These are phyloP conservation scores for Tragelaphus buxtoni DNA, from an alignment of 2,113 vertebrate species.

Conservation along the genomic window DNA sequence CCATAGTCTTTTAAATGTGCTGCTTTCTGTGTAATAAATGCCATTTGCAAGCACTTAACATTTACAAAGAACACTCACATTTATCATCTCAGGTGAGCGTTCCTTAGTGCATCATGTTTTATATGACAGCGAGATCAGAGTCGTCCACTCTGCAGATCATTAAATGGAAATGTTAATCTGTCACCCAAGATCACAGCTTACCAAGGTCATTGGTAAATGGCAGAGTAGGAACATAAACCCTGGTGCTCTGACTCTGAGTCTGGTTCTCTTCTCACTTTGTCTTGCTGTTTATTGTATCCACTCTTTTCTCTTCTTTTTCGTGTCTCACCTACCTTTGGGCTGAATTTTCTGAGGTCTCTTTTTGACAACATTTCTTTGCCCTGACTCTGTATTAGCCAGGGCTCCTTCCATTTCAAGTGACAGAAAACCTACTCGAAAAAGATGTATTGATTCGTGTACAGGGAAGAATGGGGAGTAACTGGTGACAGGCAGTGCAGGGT, in stretches of 20 bases:
- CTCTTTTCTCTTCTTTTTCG: background rate
- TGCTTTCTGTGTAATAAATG: background rate
- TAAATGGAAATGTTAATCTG: background rate
- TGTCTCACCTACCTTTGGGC: background rate
- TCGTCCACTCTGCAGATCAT: background rate
- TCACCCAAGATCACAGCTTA: background rate
- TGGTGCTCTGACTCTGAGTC: background rate
- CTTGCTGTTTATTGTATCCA: background rate
- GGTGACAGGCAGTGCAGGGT: background rate
- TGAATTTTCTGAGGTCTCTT: background rate
- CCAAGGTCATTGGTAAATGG: background rate
- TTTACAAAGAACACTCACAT: background rate
- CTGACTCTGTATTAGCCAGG: background rate
- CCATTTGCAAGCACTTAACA: conserved; percentile 6
- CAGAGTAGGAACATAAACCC: background rate
- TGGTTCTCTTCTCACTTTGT: background rate
- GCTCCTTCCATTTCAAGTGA: background rate
- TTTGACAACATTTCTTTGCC: background rate
- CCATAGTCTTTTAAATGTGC: background rate
- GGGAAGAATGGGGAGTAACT: background rate
- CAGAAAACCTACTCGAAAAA: background rate
- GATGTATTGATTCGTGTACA: background rate
- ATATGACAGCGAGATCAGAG: background rate
- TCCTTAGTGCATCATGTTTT: accelerated
- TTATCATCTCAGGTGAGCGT: background rate